Conservation (phyloP, 2,888 invertebrate genomes). For the Drosophila anomalata region DNA sequence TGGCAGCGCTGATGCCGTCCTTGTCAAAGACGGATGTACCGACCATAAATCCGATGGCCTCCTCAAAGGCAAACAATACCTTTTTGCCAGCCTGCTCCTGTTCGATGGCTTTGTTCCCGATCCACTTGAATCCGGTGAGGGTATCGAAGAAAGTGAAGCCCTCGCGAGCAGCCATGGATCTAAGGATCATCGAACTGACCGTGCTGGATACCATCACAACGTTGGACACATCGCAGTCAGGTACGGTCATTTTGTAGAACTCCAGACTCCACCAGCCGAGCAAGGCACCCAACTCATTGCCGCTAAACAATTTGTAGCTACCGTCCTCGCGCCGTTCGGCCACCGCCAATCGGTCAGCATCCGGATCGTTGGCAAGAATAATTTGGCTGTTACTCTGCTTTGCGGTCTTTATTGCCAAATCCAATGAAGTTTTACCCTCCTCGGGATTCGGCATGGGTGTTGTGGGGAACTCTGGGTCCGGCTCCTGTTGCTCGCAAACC, state of each 20-base stretch:
- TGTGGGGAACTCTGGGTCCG: conserved; percentile 98
- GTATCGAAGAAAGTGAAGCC: conserved; percentile 94
- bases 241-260: conserved; percentile 84
- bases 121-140: conserved; percentile 99
- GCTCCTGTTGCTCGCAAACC: conserved; percentile 89
- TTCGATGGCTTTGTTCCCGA: conserved; percentile 94
- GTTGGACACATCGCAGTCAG: conserved; percentile 85
- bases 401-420: conserved; percentile 91
- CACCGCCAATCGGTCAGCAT: conserved; percentile 97
- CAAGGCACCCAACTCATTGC: conserved; percentile 97
- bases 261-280: conserved; percentile 96
- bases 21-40: conserved; percentile 95
- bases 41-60: conserved; percentile 99
- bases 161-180: conserved; percentile 90
- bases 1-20: conserved; percentile 97
- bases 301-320: conserved; percentile 87
- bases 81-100: conserved; percentile 89
- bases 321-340: conserved; percentile 90
- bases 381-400: conserved; percentile 88
- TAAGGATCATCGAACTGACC: conserved; percentile 97
- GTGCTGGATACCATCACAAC: conserved; percentile 95
- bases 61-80: conserved; percentile 98
- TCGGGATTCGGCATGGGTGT: conserved; percentile 99
- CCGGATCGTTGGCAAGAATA: conserved; percentile 98
- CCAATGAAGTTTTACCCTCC: conserved; percentile 93